phyloP scores from a whole-genome alignment of 2,797 vertebrate genomes.

The Bufotes viridis region DNA sequence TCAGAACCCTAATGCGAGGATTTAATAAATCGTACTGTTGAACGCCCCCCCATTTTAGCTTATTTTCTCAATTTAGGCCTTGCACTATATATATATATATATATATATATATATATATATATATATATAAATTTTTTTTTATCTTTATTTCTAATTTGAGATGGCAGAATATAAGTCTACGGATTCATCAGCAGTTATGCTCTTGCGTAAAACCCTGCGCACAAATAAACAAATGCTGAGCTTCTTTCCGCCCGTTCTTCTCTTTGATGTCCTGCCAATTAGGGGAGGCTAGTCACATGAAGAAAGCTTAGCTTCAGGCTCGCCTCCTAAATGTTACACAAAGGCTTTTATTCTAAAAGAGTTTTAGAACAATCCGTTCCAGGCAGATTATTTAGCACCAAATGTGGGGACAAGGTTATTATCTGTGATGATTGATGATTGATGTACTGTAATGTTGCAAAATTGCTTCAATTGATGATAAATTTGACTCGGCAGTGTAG shows the following conservation, averaged over 20 bases:
- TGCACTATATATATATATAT: too few relatives aligned
- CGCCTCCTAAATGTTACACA: slow-evolving; percentile 17
- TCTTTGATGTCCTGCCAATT: slow-evolving; percentile 42
- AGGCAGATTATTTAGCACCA: slow-evolving; percentile 31
- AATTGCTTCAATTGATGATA: neutral
- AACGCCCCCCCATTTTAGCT: too few relatives aligned
- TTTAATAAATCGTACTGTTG: too few relatives aligned
- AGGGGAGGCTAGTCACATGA: slow-evolving; percentile 31
- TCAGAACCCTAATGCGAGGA: too few relatives aligned
- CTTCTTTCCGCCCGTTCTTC: neutral
- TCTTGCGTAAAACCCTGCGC: neutral
- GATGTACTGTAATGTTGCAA: neutral
- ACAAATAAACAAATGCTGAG: slow-evolving; percentile 6
- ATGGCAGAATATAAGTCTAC: neutral
- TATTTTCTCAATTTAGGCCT: too few relatives aligned
- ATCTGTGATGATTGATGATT: neutral
- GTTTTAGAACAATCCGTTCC: slow-evolving; percentile 15
- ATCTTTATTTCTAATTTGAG: neutral
- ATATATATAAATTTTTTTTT: too few relatives aligned
- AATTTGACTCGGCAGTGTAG: neutral
- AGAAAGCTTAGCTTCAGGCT: slow-evolving; percentile 35
- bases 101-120: too few relatives aligned
- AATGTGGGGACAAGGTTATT: slow-evolving; percentile 8
- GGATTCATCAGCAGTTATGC: neutral
- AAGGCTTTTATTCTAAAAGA: slow-evolving; percentile 26